Base-by-base conservation (phyloP, 2,888 invertebrate genomes). In the Phalera bucephala region DNA sequence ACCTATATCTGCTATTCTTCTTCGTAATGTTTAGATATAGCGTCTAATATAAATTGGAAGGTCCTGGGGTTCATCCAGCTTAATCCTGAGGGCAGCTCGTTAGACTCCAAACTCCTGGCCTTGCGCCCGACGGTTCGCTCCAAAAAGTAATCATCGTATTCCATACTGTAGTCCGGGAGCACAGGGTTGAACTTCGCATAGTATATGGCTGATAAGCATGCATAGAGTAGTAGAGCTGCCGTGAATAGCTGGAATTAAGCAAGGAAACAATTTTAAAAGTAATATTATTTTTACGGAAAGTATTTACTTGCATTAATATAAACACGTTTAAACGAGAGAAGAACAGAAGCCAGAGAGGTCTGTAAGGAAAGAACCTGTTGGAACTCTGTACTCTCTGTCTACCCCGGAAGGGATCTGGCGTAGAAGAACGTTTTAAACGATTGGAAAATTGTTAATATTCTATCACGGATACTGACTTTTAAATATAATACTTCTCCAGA, bases 181-280 rank as follows among this genome's bases (percentile, higher is more conserved):
- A 95, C 91, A 30, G 95, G 95, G 80, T 96, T 96, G 73, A 96
- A 95, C 80, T 96, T 96, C 33, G 96, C 95, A 81, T 95, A 96
- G 81, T 96, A 96, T 66, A 96, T 94, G 36, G 96, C 96, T 1
- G 96, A 96, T 60, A 96, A 92, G 35, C 95, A 95, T 37, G 96
- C 96, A 87, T 96, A 96, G 55, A 96, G 93, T 17, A 96, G 91
- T 25, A 96, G 86, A 3, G 93, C 91, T 0, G 96, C 95, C 4
- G 96, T 96, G 67, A 94, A 94, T 29, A 96, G 91, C 96, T 96
- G 89, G 52, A 91, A 59, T 34, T n/a, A 39, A 88, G 48, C 46
- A 45, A 56, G 61, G 55, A 1, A n/a, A 11, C 11, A 25, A 21
- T 31, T 11, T 31, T 8, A 31, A 33, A 11, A n/a, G n/a, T n/a